Conservation (phyloP, 2,888 invertebrate genomes). For the Drosophila subsilvestris region DNA sequence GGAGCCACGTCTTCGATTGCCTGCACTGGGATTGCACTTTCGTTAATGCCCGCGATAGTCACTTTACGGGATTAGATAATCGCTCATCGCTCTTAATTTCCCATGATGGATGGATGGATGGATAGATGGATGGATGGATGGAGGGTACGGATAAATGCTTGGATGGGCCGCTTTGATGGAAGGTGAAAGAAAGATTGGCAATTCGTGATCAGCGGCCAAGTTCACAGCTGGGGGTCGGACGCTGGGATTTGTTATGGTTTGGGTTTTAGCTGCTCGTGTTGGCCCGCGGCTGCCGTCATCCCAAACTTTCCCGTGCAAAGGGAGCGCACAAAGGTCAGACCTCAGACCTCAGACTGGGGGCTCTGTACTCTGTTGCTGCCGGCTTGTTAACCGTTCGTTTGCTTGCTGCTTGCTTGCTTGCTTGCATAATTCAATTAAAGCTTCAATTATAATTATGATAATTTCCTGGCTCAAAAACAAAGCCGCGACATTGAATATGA, state of each 20-base stretch:
- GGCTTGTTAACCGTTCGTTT: constrained; percentile 58
- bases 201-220: constrained; percentile 61
- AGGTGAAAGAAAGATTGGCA: constrained; percentile 55
- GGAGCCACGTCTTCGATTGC: not conserved
- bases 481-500: constrained; percentile 26
- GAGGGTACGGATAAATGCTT: constrained; percentile 18
- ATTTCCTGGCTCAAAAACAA: constrained; percentile 18
- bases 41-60: constrained; percentile 18
- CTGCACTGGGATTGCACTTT: constrained; percentile 30
- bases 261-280: constrained; percentile 24
- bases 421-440: constrained; percentile 72
- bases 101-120: constrained; percentile 45
- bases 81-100: constrained; percentile 23
- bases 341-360: constrained; percentile 20
- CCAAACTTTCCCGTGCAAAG: constrained; percentile 52
- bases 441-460: constrained; percentile 40
- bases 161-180: constrained; percentile 16
- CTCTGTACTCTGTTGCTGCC: constrained; percentile 31
- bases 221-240: constrained; percentile 60
- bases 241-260: constrained; percentile 11
- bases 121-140: constrained; percentile 50
- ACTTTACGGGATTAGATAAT: constrained; percentile 61
- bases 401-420: constrained; percentile 50
- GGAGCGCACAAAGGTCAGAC: constrained; percentile 63
- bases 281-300: constrained; percentile 37